Evolutionary conservation across 2,113 vertebrate genomes (phyloP).

Genomic region (Calonectris borealis): DNA sequence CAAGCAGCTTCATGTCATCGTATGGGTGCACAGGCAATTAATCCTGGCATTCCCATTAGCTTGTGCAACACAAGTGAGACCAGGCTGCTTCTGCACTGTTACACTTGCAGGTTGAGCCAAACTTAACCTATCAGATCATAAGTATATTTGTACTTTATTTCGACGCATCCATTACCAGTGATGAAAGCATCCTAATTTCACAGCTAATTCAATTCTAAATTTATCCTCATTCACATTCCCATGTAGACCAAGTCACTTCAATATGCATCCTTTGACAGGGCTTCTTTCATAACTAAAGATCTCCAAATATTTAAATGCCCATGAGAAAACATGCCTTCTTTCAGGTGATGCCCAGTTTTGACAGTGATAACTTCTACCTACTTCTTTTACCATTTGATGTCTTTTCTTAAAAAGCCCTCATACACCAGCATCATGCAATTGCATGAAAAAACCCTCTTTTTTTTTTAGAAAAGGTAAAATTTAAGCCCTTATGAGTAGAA

Average conservation of each 20-base stretch:
- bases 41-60: slow-evolving; percentile 23
- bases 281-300: not conserved
- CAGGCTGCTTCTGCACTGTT: not conserved
- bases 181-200: not conserved
- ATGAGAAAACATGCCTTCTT: not conserved
- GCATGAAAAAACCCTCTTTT: fast-evolving
- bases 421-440: not conserved
- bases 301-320: not conserved
- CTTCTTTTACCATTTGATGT: not conserved
- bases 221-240: not conserved
- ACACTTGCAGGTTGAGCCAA: not conserved
- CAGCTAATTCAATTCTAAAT: not conserved
- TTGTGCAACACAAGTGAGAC: not conserved
- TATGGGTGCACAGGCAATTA: not conserved
- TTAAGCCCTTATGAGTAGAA: not conserved
- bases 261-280: not conserved
- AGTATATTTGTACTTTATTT: not conserved
- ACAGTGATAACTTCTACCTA: not conserved
- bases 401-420: not conserved
- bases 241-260: not conserved
- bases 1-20: not conserved
- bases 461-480: not conserved
- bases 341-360: not conserved
- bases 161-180: not conserved
- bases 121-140: not conserved